Conservation (phyloP, 2,113 vertebrate species). For the Nyctereutes procyonoides region DNA sequence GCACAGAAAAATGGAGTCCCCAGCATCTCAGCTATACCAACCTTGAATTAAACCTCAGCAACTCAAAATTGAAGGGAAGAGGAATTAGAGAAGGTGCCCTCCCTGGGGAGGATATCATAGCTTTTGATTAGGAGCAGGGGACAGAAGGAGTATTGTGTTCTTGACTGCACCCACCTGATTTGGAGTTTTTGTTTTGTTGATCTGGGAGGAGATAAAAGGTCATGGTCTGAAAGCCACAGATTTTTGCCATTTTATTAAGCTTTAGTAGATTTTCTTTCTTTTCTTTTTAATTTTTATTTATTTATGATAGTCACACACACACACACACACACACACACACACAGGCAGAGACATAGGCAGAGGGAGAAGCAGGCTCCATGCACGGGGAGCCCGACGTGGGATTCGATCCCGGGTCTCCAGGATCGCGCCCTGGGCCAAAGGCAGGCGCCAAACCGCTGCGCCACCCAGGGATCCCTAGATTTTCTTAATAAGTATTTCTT, state of each 20-base stretch:
- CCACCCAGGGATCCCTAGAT: too few species aligned
- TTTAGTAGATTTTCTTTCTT: not conserved
- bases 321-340: too few species aligned
- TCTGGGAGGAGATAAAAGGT: not conserved
- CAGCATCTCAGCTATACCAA: not conserved
- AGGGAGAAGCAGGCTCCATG: too few species aligned
- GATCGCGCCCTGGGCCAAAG: too few species aligned
- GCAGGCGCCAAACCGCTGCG: too few species aligned
- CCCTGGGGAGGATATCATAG: not conserved
- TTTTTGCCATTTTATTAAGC: not conserved
- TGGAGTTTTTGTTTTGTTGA: not conserved
- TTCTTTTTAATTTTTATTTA: too few species aligned
- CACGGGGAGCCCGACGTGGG: too few species aligned
- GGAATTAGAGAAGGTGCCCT: not conserved
- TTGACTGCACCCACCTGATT: not conserved
- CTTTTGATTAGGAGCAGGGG: not conserved
- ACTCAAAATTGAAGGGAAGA: not conserved
- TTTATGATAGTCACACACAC: too few species aligned
- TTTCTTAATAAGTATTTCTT: not conserved
- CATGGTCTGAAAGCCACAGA: not conserved
- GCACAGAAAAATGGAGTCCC: not conserved
- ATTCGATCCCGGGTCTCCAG: too few species aligned
- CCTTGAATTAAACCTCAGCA: not conserved
- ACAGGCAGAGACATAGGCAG: too few species aligned
- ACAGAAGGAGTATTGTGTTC: not conserved